These are phyloP conservation scores for Calliscelio sp. DNA, from an alignment of 2,888 invertebrate species.

Conservation along the genomic window DNA sequence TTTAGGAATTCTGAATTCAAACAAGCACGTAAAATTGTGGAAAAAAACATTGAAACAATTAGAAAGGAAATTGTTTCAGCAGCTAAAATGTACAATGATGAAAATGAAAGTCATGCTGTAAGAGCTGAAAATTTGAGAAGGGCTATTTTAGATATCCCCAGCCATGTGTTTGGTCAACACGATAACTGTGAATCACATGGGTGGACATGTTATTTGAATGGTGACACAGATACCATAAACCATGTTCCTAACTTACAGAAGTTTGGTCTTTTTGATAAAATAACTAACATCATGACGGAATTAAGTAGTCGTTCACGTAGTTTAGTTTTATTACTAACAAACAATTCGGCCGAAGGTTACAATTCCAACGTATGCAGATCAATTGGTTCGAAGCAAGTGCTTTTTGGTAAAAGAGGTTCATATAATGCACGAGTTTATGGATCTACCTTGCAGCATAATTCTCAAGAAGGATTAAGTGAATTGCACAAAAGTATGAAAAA, in stretches of 20 bases:
- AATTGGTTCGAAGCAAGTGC: no score
- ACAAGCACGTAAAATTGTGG: background rate
- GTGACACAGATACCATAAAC: background rate
- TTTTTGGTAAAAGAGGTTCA: no score
- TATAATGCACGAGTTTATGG: conserved; percentile 7
- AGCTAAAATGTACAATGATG: background rate
- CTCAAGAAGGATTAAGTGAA: conserved; percentile 12
- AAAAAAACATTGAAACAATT: background rate
- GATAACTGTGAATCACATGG: background rate
- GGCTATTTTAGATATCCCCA: background rate
- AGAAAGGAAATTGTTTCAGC: background rate
- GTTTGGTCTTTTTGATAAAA: conserved; percentile 5
- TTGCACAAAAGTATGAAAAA: background rate
- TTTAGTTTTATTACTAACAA: background rate
- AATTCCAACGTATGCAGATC: no score
- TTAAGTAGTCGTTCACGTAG: background rate
- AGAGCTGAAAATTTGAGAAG: background rate
- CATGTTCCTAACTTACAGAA: background rate
- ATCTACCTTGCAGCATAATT: conserved; percentile 9
- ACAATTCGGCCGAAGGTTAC: no score
- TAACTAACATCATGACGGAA: background rate
- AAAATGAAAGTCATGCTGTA: background rate
- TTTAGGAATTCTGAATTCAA: background rate
- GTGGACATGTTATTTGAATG: background rate
- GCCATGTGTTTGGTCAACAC: background rate